Evolutionary conservation across 53 echinoderm and acorn worm species (phyloP).

Genomic region (Apostichopus leukothele): DNA sequence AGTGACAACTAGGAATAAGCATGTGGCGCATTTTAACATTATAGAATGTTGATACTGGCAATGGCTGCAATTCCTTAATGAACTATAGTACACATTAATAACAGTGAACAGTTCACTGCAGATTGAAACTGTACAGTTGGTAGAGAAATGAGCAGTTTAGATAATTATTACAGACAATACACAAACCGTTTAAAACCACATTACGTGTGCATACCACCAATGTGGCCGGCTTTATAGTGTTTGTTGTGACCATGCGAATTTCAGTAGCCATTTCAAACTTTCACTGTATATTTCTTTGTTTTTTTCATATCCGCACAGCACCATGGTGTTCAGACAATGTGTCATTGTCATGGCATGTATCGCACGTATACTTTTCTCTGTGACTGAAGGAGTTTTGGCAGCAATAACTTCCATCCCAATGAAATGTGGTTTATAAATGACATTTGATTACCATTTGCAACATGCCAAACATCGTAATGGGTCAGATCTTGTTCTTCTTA

Average conservation of each 20-base stretch:
- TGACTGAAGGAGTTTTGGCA: neutral
- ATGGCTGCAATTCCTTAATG: neutral
- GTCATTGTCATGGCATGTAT: neutral
- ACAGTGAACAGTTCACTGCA: neutral
- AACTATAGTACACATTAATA: neutral
- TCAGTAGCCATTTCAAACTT: neutral
- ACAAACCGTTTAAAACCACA: too few species aligned
- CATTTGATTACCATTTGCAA: conserved; percentile 58
- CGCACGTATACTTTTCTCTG: too few species aligned
- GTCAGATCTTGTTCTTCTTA: conserved; percentile 52
- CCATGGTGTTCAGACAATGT: neutral
- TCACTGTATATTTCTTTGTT: too few species aligned
- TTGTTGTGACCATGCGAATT: too few species aligned
- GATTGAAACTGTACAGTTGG: neutral
- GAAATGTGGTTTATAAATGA: neutral
- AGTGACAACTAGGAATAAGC: too few species aligned
- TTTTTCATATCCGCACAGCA: neutral
- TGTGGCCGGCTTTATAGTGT: too few species aligned
- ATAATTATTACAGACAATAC: too few species aligned
- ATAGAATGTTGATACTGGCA: too few species aligned
- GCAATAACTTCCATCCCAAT: neutral
- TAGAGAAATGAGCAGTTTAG: neutral
- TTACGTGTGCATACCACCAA: too few species aligned
- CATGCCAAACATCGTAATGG: conserved; percentile 65
- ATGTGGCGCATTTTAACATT: too few species aligned